Evolutionary conservation across 2,797 vertebrate species (phyloP).

Genomic region (Propithecus deckenii): DNA sequence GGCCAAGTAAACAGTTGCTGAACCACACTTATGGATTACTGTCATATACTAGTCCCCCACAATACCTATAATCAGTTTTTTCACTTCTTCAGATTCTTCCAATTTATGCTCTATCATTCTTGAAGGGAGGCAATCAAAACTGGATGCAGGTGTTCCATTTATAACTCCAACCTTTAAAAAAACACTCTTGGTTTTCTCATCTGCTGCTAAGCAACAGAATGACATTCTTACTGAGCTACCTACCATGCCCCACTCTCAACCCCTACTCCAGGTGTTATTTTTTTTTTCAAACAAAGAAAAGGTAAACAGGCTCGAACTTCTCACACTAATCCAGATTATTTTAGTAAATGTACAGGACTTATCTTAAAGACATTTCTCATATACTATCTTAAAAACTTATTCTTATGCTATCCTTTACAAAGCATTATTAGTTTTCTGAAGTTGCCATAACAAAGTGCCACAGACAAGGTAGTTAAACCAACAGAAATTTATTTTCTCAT

Average conservation of each 20-base stretch:
- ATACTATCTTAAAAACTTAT: background rate
- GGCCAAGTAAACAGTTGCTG: slow-evolving; percentile 59
- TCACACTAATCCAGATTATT: background rate
- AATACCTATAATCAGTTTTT: slow-evolving; percentile 77
- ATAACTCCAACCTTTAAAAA: slow-evolving; percentile 75
- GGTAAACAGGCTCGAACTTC: slow-evolving; percentile 57
- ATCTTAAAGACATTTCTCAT: background rate
- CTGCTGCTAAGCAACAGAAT: slow-evolving; percentile 78
- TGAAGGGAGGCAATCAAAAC: slow-evolving; percentile 79
- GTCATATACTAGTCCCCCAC: slow-evolving; percentile 69
- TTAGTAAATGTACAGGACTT: background rate
- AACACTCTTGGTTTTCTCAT: slow-evolving; percentile 66
- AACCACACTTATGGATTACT: slow-evolving; percentile 53
- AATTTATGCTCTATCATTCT: slow-evolving; percentile 80
- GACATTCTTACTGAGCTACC: slow-evolving; percentile 65
- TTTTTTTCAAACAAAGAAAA: slow-evolving; percentile 46
- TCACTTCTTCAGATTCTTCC: slow-evolving; percentile 78
- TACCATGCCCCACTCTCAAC: slow-evolving; percentile 1
- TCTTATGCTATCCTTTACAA: background rate
- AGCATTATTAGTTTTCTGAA: background rate
- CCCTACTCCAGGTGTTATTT: background rate
- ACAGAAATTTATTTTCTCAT: background rate
- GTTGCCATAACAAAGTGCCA: background rate
- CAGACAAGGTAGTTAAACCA: background rate
- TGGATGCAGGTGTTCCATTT: slow-evolving; percentile 82